phyloP scores from a whole-genome alignment of 2,797 vertebrate species.

The Sebastes vulpes region DNA sequence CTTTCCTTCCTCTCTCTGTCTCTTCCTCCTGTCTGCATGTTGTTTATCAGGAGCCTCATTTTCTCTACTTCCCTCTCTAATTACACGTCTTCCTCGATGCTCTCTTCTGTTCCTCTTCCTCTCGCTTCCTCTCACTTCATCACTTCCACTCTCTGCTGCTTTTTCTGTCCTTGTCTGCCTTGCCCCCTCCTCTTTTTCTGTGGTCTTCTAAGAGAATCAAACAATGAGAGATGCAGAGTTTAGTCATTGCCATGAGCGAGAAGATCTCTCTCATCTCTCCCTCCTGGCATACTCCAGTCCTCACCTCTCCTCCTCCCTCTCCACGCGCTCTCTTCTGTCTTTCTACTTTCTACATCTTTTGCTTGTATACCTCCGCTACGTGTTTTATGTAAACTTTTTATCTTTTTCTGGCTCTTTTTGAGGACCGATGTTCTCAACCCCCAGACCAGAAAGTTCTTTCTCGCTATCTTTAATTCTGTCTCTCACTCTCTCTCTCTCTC shows the following conservation, averaged over 20 bases:
- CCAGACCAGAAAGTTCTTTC: constrained; percentile 19
- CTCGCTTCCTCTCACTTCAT: neutral
- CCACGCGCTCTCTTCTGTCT: neutral
- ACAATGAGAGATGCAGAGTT: constrained; percentile 4
- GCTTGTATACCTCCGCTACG: neutral
- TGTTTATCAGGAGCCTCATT: constrained; percentile 1
- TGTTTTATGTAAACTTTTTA: constrained; percentile 2
- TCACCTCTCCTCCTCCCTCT: neutral
- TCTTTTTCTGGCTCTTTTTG: neutral
- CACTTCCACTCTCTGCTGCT: neutral
- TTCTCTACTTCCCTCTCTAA: constrained; percentile 18
- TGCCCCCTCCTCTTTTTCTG: neutral
- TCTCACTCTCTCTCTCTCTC: neutral
- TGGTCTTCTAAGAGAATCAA: constrained; percentile 11
- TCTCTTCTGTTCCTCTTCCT: neutral
- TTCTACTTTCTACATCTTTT: neutral
- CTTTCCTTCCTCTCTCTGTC: neutral
- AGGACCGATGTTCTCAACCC: constrained; percentile 16
- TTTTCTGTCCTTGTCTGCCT: neutral
- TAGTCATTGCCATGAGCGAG: neutral
- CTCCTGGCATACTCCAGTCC: neutral
- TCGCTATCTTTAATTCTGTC: constrained; percentile 6
- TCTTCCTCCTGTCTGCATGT: neutral
- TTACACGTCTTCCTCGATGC: constrained; percentile 8
- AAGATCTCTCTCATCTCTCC: constrained; percentile 15